Evolutionary conservation across 2,888 invertebrate species (phyloP).

Genomic region (Matsumyia berberina): DNA sequence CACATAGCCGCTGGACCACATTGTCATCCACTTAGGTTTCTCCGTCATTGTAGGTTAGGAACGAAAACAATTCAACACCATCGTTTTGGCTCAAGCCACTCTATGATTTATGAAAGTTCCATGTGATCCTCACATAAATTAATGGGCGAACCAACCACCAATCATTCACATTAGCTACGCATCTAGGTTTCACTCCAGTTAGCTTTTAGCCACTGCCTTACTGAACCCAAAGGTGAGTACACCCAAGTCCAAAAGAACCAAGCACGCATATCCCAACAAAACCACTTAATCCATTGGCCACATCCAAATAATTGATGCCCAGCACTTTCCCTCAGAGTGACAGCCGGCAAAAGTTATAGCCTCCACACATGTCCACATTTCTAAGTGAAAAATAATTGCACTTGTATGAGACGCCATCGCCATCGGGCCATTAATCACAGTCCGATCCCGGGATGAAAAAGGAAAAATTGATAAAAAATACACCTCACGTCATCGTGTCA

Average conservation of each 20-base stretch:
- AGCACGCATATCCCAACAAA: constrained; percentile 2
- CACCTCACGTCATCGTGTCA: constrained; percentile 48
- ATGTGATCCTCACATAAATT: no score
- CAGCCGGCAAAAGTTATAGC: not conserved
- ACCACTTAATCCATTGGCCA: constrained; percentile 35
- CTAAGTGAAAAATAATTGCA: constrained; percentile 60
- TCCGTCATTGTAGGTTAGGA: no score
- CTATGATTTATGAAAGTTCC: no score
- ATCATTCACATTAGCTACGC: no score
- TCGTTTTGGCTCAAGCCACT: no score
- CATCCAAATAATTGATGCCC: constrained; percentile 43
- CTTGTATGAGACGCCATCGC: constrained; percentile 41
- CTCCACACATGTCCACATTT: constrained; percentile 21
- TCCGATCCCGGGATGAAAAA: constrained; percentile 20
- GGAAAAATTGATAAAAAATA: constrained; percentile 29
- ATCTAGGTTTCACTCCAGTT: no score
- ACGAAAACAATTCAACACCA: no score
- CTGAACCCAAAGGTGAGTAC: constrained; percentile 21
- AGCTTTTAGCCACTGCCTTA: no score
- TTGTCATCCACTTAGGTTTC: no score
- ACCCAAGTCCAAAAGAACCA: constrained; percentile 11
- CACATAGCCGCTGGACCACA: no score
- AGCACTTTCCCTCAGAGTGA: constrained; percentile 42
- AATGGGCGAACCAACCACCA: no score
- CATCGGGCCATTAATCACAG: constrained; percentile 35